Base-by-base conservation (phyloP, 2,888 invertebrate genomes). In the Allacma fusca region DNA sequence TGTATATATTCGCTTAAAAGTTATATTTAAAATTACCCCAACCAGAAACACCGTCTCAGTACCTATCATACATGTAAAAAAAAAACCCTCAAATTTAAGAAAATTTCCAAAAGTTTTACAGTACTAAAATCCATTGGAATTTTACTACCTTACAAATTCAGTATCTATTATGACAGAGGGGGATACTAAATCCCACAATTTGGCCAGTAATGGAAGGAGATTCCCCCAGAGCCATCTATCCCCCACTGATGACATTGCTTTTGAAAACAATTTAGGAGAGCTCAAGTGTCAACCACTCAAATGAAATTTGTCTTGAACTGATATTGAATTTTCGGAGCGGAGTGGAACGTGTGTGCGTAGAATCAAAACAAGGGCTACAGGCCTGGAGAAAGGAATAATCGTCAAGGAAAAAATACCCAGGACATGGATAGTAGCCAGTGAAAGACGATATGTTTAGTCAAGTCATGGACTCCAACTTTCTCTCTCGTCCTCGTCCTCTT, bases 231-330 rank as follows among this genome's bases (percentile, higher is more conserved):
- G 50, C 50, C 50, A 50, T 50, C 50, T 50, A 50, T 16, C 50
- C 2, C 1, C 19, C 5, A 50, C 2, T 5, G 50, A 50, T 5
- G 2, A 5, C n/a, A 50, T 50, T 34, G 5, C 7, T 16, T 5
- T 50, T 50, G 50, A 50, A 50, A 50, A 50, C 50, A 50, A 50
- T 50, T 50, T 50, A 50, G n/a, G 50, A 50, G 50, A 5, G 5
- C 50, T 50, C 50, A 50, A 50, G 50, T 50, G 50, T 50, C 50
- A 50, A 50, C 50, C 50, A 50, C 50, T 50, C 50, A 50, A 50
- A 50, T 50, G 50, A 50, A 50, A 50, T 50, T 50, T 50, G 50
- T 50, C 50, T n/a, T 50, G 50, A 50, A 50, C 50, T 50, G 50
- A 50, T 50, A 50, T 50, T 50, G 50, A 50, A 50, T 50, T 50